Percentiles rank a stretch among this genome's conserved stretches.
Evolutionary conservation across 1,140 invertebrate genomes (phyloP).

Genomic region (Cryptotermes secundus): DNA sequence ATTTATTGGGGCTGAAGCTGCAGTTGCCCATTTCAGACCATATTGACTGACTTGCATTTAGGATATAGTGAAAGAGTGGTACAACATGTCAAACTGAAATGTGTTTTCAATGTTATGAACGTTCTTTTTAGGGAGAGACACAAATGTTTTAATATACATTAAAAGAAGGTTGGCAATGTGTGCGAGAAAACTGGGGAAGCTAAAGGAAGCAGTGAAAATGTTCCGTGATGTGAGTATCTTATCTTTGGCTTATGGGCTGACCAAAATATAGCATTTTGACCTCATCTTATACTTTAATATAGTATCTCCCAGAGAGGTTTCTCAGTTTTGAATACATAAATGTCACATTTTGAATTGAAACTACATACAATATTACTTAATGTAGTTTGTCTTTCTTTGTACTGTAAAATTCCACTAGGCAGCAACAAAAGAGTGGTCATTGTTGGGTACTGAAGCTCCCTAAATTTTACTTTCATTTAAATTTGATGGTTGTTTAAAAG

Average conservation of each 20-base stretch:
- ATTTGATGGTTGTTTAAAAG: neutral
- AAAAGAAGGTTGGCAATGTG: constrained; percentile 95
- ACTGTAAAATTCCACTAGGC: neutral
- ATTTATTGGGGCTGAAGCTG: neutral
- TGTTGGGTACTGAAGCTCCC: no score
- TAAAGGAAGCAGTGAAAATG: constrained; percentile 96
- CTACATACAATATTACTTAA: neutral
- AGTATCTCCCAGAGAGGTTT: neutral
- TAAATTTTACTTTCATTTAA: neutral
- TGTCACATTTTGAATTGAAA: neutral
- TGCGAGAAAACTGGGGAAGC: constrained; percentile 86
- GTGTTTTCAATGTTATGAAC: neutral
- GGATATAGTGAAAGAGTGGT: neutral
- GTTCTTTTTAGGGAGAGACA: constrained; percentile 67
- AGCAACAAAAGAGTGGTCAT: neutral
- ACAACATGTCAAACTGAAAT: neutral
- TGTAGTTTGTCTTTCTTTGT: no score
- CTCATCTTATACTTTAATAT: neutral
- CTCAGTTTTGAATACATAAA: neutral
- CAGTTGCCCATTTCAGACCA: neutral
- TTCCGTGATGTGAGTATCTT: constrained; percentile 77
- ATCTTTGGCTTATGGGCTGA: constrained; percentile 9
- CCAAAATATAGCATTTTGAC: neutral
- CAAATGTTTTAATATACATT: constrained; percentile 94
- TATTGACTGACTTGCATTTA: neutral